Evolutionary conservation across 2,888 invertebrate genomes (phyloP).

Genomic region (Epistrophella euchroma): DNA sequence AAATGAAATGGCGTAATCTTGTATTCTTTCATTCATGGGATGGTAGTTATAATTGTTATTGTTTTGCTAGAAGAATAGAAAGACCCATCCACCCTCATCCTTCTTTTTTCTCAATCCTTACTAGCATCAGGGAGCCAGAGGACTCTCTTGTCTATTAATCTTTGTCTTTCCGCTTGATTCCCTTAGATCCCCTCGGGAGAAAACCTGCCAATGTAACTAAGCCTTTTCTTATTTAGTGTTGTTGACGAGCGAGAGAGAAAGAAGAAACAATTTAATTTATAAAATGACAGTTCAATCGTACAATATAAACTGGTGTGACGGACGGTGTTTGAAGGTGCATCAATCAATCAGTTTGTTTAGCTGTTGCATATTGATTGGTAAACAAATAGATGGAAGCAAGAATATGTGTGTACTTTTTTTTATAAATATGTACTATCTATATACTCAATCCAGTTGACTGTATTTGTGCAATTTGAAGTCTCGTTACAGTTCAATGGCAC

Average conservation of each 20-base stretch:
- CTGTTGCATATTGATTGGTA: conserved; percentile 53
- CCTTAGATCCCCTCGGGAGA: conserved; percentile 32
- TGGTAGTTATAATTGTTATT: conserved; percentile 2
- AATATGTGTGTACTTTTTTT: too few relatives aligned
- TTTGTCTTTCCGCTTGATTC: conserved; percentile 63
- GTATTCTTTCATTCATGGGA: too few relatives aligned
- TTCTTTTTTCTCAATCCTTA: background rate
- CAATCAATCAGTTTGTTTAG: conserved; percentile 65
- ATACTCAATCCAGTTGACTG: background rate
- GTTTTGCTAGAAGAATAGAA: conserved; percentile 6
- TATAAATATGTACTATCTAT: background rate
- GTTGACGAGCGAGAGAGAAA: background rate
- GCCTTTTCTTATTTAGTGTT: background rate
- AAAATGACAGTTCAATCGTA: conserved; percentile 60
- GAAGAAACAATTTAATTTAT: conserved; percentile 58
- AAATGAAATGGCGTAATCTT: too few relatives aligned
- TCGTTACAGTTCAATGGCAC: conserved; percentile 56
- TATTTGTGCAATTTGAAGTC: conserved; percentile 25
- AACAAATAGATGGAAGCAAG: conserved; percentile 4
- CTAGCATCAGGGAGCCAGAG: background rate
- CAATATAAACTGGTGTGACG: conserved; percentile 10
- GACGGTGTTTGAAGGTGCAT: conserved; percentile 52
- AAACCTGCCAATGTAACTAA: background rate
- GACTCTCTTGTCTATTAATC: conserved; percentile 56
- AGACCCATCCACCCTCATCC: background rate